These are phyloP conservation scores for Passer domesticus DNA, from an alignment of 2,113 vertebrate species.

Conservation along the genomic window DNA sequence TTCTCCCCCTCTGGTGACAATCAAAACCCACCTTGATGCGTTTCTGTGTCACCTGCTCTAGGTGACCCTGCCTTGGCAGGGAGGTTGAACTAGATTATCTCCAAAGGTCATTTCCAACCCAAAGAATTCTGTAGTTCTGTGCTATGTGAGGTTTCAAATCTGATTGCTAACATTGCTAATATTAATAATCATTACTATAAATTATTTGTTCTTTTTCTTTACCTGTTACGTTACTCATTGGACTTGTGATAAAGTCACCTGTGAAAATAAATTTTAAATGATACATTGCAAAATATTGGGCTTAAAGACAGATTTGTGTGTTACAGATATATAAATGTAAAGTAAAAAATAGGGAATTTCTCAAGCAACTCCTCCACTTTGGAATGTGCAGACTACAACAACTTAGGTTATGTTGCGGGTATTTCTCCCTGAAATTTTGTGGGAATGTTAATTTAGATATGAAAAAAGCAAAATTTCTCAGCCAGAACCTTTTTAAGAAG, in stretches of 20 bases:
- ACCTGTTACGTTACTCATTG: background rate
- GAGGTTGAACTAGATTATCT: background rate
- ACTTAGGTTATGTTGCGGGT: background rate
- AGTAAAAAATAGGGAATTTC: background rate
- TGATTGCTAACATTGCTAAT: background rate
- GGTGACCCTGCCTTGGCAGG: background rate
- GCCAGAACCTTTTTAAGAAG: background rate
- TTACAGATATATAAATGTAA: background rate
- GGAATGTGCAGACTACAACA: background rate
- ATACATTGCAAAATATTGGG: background rate
- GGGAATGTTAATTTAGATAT: background rate
- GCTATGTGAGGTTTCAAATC: background rate
- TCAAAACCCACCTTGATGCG: background rate
- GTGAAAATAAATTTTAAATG: background rate
- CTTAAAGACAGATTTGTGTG: background rate
- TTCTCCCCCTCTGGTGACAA: background rate
- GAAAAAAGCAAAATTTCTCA: background rate
- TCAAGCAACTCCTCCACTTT: background rate
- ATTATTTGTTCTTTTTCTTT: background rate
- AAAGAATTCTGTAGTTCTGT: background rate
- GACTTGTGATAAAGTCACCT: background rate
- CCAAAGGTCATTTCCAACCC: background rate
- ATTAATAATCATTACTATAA: background rate
- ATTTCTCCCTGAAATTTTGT: background rate
- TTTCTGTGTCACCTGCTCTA: background rate